Evolutionary conservation across 92 coral and sea anemone species (phyloP).

Genomic region (Plumapathes pennacea): DNA sequence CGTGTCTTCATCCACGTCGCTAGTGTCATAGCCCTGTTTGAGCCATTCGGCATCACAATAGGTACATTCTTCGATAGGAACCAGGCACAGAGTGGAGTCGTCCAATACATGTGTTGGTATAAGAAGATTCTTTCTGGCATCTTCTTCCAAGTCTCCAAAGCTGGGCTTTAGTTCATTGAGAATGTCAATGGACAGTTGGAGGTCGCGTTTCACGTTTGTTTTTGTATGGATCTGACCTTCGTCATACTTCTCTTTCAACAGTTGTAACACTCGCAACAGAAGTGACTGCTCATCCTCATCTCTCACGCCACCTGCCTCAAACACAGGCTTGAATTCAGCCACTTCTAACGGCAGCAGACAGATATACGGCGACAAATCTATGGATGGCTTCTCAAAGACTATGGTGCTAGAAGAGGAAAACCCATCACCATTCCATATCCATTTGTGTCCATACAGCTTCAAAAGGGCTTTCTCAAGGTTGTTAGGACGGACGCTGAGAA

Average conservation of each 20-base stretch:
- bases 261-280: slow-evolving; percentile 45
- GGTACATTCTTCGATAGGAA: slow-evolving; percentile 68
- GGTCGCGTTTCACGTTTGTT: slow-evolving; percentile 45
- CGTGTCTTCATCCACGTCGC: slow-evolving; percentile 35
- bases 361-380: slow-evolving; percentile 64
- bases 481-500: background rate
- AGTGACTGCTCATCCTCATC: slow-evolving; percentile 26
- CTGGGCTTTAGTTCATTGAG: slow-evolving; percentile 61
- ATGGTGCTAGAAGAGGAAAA: slow-evolving; percentile 52
- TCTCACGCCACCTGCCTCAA: slow-evolving; percentile 52
- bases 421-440: slow-evolving; percentile 87
- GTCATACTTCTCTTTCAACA: slow-evolving; percentile 58
- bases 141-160: slow-evolving; percentile 20
- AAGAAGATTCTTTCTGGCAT: slow-evolving; percentile 36
- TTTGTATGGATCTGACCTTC: background rate
- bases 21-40: slow-evolving; percentile 46
- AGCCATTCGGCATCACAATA: slow-evolving; percentile 90
- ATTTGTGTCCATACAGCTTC: slow-evolving; percentile 4
- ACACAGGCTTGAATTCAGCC: slow-evolving; percentile 21
- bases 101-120: slow-evolving; percentile 49
- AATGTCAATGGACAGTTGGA: slow-evolving; percentile 62
- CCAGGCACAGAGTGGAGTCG: slow-evolving; percentile 34
- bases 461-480: slow-evolving; percentile 8
- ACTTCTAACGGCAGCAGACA: slow-evolving; percentile 55
- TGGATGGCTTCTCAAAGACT: slow-evolving; percentile 29